Evolutionary conservation across 1,140 invertebrate species (phyloP).

Genomic region (Epicauta chinensis): DNA sequence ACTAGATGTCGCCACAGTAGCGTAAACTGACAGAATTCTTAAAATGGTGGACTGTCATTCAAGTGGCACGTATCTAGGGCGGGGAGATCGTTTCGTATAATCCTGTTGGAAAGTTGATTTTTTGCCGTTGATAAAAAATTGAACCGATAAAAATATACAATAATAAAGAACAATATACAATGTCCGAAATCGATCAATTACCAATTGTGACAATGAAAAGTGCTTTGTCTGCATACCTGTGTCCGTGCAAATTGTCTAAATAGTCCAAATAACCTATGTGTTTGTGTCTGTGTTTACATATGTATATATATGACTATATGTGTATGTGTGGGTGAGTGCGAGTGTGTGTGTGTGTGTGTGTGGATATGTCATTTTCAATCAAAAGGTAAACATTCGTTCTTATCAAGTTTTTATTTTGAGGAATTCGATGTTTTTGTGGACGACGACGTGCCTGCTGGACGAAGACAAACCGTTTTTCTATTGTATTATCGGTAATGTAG

Average conservation of each 20-base stretch:
- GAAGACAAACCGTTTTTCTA: neutral
- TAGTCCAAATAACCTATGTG: neutral
- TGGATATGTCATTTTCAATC: constrained; percentile 16
- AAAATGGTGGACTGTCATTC: constrained; percentile 43
- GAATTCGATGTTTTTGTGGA: too few species aligned
- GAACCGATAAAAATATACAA: too few species aligned
- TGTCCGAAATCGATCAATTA: too few species aligned
- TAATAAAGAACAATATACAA: too few species aligned
- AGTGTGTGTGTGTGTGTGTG: too few species aligned
- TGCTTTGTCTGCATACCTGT: constrained; percentile 1
- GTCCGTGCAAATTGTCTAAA: neutral
- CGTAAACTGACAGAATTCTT: neutral
- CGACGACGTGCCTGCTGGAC: too few species aligned
- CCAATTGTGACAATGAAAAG: constrained; percentile 2
- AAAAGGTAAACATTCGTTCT: constrained; percentile 31
- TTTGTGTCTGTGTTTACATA: constrained; percentile 9
- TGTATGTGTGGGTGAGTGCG: too few species aligned
- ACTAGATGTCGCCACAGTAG: too few species aligned
- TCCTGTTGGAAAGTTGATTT: too few species aligned
- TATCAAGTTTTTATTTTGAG: constrained; percentile 7
- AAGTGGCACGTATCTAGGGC: constrained; percentile 29
- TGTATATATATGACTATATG: neutral
- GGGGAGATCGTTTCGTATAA: constrained; percentile 30
- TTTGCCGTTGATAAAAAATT: too few species aligned
- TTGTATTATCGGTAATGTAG: constrained; percentile 5